phyloP scores from a whole-genome alignment of 1,140 invertebrate species.

The Brachionus rubens region DNA sequence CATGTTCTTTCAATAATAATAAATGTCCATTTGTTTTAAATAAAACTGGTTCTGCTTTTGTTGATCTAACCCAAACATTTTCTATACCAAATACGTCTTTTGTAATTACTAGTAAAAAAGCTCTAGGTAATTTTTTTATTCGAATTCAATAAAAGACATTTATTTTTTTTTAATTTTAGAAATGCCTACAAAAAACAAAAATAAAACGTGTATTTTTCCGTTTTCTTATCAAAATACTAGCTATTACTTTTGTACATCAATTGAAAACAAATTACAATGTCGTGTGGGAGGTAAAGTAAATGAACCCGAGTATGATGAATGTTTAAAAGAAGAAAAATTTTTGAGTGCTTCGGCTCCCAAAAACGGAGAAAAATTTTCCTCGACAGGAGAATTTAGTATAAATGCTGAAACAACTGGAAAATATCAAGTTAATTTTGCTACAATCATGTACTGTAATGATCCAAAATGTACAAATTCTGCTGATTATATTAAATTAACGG shows the following conservation, averaged over 20 bases:
- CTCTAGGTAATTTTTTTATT: not conserved
- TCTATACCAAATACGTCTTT: not conserved
- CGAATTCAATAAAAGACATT: not conserved
- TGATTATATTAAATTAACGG: not conserved
- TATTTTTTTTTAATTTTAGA: constrained; percentile 3
- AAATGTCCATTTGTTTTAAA: constrained; percentile 14
- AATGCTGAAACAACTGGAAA: not conserved
- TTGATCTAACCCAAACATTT: not conserved
- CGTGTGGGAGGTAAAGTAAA: not conserved
- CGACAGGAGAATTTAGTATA: not conserved
- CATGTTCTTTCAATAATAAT: not conserved
- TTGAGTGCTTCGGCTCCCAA: not conserved
- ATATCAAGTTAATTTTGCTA: constrained; percentile 1
- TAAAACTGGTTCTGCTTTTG: not conserved
- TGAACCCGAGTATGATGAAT: not conserved
- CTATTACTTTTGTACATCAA: not conserved
- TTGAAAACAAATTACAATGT: not conserved
- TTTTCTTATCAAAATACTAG: not conserved
- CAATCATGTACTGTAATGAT: not conserved
- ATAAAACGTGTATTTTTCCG: not conserved
- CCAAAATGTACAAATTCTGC: not conserved
- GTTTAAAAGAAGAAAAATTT: not conserved
- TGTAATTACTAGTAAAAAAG: not conserved
- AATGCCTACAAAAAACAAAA: not conserved
- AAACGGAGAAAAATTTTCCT: not conserved